These are phyloP conservation scores for Ochlodes sylvanus DNA, from an alignment of 2,888 invertebrate species.

Conservation along the genomic window DNA sequence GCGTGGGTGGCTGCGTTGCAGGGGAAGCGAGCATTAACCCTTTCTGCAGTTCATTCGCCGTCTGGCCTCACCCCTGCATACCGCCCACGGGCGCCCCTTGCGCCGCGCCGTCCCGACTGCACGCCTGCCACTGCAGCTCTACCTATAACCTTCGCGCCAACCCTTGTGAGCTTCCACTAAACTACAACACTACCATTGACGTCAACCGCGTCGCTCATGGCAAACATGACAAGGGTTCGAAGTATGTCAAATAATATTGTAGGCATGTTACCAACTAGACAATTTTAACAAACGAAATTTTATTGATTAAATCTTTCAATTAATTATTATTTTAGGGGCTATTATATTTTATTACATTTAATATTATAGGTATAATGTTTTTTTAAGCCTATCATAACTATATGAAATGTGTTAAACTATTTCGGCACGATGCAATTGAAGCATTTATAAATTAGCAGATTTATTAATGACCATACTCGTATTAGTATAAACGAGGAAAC, in stretches of 20 bases:
- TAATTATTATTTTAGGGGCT: too few species aligned
- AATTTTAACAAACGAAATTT: too few species aligned
- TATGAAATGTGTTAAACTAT: too few species aligned
- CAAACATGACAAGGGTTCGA: slow-evolving; percentile 8
- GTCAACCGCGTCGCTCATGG: slow-evolving; percentile 14
- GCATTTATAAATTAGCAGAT: too few species aligned
- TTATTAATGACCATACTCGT: too few species aligned
- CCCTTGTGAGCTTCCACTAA: slow-evolving; percentile 17
- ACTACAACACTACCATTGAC: slow-evolving; percentile 15
- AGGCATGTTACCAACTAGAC: too few species aligned
- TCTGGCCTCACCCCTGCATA: slow-evolving; percentile 84
- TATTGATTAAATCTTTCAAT: too few species aligned
- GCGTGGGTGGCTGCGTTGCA: slow-evolving; percentile 77
- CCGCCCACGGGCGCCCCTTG: slow-evolving; percentile 65
- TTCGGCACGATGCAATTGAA: too few species aligned
- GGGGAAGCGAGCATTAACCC: slow-evolving; percentile 85
- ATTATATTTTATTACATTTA: too few species aligned
- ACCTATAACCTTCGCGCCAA: slow-evolving; percentile 37
- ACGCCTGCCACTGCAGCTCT: slow-evolving; percentile 67
- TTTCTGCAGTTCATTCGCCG: slow-evolving; percentile 86
- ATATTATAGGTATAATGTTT: too few species aligned
- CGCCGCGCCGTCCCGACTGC: slow-evolving; percentile 67
- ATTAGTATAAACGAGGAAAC: too few species aligned
- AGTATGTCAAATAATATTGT: background rate
- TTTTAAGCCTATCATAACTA: too few species aligned